phyloP scores from a whole-genome alignment of 2,797 vertebrate genomes.

The Xenops minutus region DNA sequence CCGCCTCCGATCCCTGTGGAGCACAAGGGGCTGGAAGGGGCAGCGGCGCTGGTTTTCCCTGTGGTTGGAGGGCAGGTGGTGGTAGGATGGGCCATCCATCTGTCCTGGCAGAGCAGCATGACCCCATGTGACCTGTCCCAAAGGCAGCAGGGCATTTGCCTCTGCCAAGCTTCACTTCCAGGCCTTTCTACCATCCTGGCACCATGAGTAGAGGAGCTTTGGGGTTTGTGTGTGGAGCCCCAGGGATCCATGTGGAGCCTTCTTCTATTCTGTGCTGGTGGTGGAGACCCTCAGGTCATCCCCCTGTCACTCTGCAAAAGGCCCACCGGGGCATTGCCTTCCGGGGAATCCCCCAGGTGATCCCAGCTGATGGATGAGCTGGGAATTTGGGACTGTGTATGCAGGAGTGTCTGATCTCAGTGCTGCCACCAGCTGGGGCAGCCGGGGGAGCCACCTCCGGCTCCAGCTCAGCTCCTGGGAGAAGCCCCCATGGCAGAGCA shows the following conservation, averaged over 20 bases:
- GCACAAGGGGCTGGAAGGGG: neutral
- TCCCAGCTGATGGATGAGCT: constrained; percentile 45
- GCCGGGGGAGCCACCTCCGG: constrained; percentile 35
- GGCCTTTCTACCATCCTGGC: neutral
- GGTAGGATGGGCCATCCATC: neutral
- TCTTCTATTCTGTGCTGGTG: neutral
- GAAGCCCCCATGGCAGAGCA: neutral
- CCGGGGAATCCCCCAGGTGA: constrained; percentile 58
- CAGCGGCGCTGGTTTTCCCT: neutral
- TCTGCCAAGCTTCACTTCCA: accelerated
- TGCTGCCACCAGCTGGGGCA: constrained; percentile 68
- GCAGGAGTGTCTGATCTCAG: constrained; percentile 46
- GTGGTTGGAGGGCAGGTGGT: neutral
- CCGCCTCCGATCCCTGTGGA: neutral
- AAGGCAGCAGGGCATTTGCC: accelerated
- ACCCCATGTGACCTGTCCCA: neutral
- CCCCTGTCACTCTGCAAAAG: neutral
- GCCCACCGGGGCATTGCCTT: neutral
- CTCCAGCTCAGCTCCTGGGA: constrained; percentile 15
- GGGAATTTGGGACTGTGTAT: constrained; percentile 39
- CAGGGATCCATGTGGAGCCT: neutral
- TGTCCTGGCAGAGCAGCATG: neutral
- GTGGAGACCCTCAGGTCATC: neutral
- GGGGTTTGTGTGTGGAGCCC: accelerated
- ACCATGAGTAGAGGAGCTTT: accelerated